A percentile compares a stretch with the other conserved stretches of the same genome.
phyloP scores from a whole-genome alignment of 2,113 vertebrate genomes.

The Dasypus novemcinctus region DNA sequence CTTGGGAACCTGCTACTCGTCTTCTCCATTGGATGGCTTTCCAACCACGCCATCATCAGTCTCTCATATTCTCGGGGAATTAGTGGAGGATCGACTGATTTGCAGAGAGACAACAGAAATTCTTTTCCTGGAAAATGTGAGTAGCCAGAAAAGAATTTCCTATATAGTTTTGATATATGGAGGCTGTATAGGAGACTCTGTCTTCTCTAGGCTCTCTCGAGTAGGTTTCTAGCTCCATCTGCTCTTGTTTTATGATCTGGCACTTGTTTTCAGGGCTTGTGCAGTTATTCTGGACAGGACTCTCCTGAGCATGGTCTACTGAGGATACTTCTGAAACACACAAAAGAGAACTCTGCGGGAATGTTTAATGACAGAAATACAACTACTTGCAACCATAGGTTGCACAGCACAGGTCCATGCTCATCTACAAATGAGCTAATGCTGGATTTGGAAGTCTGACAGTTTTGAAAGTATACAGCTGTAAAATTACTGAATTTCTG shows the following conservation, averaged over 20 bases:
- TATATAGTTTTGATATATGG: slow-evolving; percentile 89
- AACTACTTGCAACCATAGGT: slow-evolving; percentile 87
- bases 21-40: slow-evolving; percentile 95
- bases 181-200: slow-evolving; percentile 83
- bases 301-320: slow-evolving; percentile 79
- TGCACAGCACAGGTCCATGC: too few relatives aligned
- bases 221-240: slow-evolving; percentile 84
- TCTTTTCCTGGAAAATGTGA: slow-evolving; percentile 90
- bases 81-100: slow-evolving; percentile 90
- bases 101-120: slow-evolving; percentile 91
- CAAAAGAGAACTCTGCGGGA: slow-evolving; percentile 88
- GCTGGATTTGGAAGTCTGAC: slow-evolving; percentile 79
- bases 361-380: slow-evolving; percentile 97
- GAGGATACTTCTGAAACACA: slow-evolving; percentile 86
- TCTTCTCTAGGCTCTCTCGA: slow-evolving; percentile 84
- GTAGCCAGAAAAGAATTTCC: slow-evolving; percentile 84
- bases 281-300: slow-evolving; percentile 80
- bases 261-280: slow-evolving; percentile 83
- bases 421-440: slow-evolving; percentile 84
- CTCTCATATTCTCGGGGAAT: slow-evolving; percentile 93
- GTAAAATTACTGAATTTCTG: slow-evolving; percentile 89
- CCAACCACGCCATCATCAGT: slow-evolving; percentile 89
- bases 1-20: slow-evolving; percentile 97
- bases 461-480: slow-evolving; percentile 89
- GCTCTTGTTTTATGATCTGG: slow-evolving; percentile 92